A percentile compares a stretch with the other conserved stretches of the same genome.
Evolutionary conservation across 2,888 invertebrate species (phyloP).

Genomic region (Catotricha subobsoleta): DNA sequence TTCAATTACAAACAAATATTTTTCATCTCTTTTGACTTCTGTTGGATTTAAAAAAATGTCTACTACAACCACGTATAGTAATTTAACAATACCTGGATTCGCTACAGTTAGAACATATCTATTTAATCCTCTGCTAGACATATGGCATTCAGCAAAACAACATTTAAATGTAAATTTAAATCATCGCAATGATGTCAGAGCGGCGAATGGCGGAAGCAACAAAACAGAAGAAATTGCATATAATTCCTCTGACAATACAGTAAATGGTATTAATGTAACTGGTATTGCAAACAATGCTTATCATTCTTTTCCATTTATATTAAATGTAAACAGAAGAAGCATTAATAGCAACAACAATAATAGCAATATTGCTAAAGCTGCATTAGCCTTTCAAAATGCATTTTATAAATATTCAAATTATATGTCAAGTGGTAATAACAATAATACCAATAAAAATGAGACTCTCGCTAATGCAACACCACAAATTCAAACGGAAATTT

Average conservation of each 20-base stretch:
- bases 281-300: too few species aligned
- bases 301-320: too few species aligned
- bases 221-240: too few species aligned
- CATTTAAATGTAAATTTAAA: background rate
- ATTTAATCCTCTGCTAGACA: background rate
- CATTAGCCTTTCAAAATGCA: conserved; percentile 9
- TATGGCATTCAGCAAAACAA: background rate
- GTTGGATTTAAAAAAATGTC: background rate
- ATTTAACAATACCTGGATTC: too few species aligned
- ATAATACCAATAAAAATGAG: background rate
- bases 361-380: background rate
- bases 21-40: background rate
- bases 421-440: background rate
- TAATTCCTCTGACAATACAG: too few species aligned
- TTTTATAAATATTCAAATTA: conserved; percentile 10
- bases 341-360: background rate
- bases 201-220: too few species aligned
- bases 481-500: too few species aligned
- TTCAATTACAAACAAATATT: background rate
- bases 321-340: background rate
- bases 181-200: too few species aligned
- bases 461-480: background rate
- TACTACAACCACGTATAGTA: too few species aligned
- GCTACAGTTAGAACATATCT: background rate
- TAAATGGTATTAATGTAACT: too few species aligned